Evolutionary conservation across 2,797 vertebrate genomes (phyloP).

Genomic region (Hyperoplus immaculatus): DNA sequence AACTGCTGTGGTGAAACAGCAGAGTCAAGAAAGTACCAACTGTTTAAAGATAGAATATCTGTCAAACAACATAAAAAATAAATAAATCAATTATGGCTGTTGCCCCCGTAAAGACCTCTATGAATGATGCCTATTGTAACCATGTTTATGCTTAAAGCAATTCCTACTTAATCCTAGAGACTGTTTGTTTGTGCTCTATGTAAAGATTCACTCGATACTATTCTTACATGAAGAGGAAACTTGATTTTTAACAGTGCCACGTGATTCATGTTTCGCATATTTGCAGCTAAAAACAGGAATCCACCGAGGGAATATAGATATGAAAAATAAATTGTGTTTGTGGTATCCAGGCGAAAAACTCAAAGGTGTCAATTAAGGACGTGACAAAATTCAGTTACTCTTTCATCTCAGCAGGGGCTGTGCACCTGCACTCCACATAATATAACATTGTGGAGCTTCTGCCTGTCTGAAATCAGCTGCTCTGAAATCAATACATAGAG

Average conservation of each 20-base stretch:
- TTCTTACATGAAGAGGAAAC: conserved; percentile 23
- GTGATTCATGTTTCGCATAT: conserved; percentile 17
- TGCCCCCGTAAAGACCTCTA: neutral
- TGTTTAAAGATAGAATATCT: neutral
- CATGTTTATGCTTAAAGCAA: conserved; percentile 1
- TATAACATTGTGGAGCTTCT: conserved; percentile 26
- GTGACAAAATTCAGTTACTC: conserved; percentile 51
- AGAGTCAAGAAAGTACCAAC: neutral
- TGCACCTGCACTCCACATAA: conserved; percentile 51
- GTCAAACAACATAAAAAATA: neutral
- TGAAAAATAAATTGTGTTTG: conserved; percentile 42
- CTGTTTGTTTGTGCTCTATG: neutral
- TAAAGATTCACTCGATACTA: neutral
- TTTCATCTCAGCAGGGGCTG: conserved; percentile 41
- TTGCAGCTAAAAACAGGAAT: neutral
- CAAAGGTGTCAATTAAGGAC: conserved; percentile 34
- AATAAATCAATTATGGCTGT: neutral
- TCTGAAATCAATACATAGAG: conserved; percentile 54
- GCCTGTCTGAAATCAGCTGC: conserved; percentile 20
- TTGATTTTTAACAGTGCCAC: conserved; percentile 7
- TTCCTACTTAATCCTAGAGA: neutral
- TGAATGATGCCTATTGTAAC: conserved; percentile 2
- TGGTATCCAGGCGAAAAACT: conserved; percentile 39
- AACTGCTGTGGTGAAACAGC: neutral
- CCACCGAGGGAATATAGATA: conserved; percentile 13